Base-by-base conservation (phyloP, 2,888 invertebrate species). In the Acanthosoma haemorrhoidale region DNA sequence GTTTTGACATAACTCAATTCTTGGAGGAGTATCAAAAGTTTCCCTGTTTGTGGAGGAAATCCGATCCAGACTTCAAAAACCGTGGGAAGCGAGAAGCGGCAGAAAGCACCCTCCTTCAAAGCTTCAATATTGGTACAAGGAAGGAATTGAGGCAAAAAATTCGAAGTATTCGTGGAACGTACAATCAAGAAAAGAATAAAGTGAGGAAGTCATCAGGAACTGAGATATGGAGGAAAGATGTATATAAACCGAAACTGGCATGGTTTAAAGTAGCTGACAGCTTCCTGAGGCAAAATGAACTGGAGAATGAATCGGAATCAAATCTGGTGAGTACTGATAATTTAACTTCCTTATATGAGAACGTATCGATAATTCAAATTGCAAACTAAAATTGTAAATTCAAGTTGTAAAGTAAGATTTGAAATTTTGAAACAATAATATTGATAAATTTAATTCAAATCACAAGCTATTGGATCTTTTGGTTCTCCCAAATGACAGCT, bases 101-200 rank as follows among this genome's bases (percentile, higher is more conserved):
- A 0, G 67, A 68, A 11, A 15, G 5, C 2, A 18, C 13, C 1
- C 57, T 68, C n/a, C 36, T 68, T 3, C 36, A 32, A 3, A 4
- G 8, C 31, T 68, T 34, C n/a, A 51, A 51, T 13, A 18, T 68
- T 18, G 15, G 25, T n/a, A 57, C n/a, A 25, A 59, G 41, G 8
- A 67, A 38, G 13, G 70, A 58, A 38, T 38, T 70, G 18, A 36
- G 67, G 21, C 67, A 68, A 32, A 70, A 68, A 41, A 70, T 70
- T 29, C n/a, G 58, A 11, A 70, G 43, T 41, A 60, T 70, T 25
- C 25, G 70, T 4, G 67, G 67, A 34, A 70, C 70, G 13, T 70
- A 70, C 43, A 70, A 70, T 31, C 70, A 70, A 34, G 70, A 70
- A 59, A 38, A 59, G 51, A 34, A 11, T 51, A 68, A 68, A 51